phyloP scores from a whole-genome alignment of 2,797 vertebrate genomes.

The Manis crassicaudata region DNA sequence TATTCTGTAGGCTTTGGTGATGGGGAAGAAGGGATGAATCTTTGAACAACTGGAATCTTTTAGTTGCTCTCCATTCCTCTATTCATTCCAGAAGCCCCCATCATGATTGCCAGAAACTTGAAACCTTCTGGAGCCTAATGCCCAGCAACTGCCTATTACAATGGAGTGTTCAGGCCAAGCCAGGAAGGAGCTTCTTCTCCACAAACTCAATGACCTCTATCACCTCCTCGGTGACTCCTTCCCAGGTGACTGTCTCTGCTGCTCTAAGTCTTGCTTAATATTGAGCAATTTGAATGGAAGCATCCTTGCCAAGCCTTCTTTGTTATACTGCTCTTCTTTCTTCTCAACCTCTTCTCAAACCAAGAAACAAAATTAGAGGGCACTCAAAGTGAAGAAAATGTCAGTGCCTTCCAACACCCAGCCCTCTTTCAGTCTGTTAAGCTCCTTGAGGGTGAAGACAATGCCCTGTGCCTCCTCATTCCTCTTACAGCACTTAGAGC shows the following conservation, averaged over 20 bases:
- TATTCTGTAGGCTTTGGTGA: background rate
- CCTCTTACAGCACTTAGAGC: background rate
- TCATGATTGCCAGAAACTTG: background rate
- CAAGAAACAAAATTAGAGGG: conserved; percentile 38
- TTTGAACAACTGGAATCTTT: background rate
- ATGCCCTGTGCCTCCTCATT: background rate
- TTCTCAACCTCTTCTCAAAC: background rate
- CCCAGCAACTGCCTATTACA: background rate
- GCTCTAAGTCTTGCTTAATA: background rate
- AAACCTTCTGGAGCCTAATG: background rate
- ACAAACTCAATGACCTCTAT: background rate
- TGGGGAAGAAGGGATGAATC: background rate
- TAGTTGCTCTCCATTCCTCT: background rate
- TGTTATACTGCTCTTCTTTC: background rate
- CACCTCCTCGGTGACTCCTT: background rate
- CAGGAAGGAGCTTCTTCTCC: background rate
- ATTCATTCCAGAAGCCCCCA: background rate
- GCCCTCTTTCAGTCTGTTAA: background rate
- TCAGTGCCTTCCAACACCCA: background rate
- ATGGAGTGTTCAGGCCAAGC: background rate
- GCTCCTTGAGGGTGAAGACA: background rate
- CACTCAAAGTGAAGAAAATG: background rate
- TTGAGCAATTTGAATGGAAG: background rate
- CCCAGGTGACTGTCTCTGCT: background rate
- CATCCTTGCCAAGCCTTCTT: background rate